Evolutionary conservation across 2,797 vertebrate species (phyloP).

Genomic region (Gambusia yucatana): DNA sequence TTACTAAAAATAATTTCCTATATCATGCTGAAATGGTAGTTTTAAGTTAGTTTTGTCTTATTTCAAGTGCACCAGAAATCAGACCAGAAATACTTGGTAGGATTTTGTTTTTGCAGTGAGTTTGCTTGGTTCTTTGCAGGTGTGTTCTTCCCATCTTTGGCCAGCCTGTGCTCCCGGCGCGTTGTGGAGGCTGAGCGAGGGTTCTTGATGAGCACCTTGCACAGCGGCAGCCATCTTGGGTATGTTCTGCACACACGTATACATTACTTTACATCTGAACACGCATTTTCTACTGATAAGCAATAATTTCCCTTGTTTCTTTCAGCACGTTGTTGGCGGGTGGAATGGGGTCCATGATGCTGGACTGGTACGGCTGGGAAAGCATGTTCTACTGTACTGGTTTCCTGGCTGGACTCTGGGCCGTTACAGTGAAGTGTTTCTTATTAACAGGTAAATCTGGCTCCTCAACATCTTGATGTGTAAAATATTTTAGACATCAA

Average conservation of each 20-base stretch:
- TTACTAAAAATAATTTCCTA: too few species aligned
- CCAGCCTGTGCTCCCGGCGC: slow-evolving; percentile 76
- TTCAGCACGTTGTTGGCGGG: slow-evolving; percentile 87
- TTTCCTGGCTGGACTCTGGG: slow-evolving; percentile 86
- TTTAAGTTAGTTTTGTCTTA: too few species aligned
- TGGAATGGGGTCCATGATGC: slow-evolving; percentile 85
- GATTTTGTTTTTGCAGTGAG: too few species aligned
- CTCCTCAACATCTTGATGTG: background rate
- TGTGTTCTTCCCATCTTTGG: slow-evolving; percentile 77
- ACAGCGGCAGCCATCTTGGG: slow-evolving; percentile 73
- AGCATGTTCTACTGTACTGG: slow-evolving; percentile 88
- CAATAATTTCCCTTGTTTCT: slow-evolving; percentile 4
- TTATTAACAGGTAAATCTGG: slow-evolving; percentile 76
- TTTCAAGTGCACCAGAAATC: too few species aligned
- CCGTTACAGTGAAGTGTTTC: slow-evolving; percentile 82
- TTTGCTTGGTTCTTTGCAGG: slow-evolving; percentile 51
- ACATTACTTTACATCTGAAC: background rate
- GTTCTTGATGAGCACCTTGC: slow-evolving; percentile 71
- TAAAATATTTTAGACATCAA: background rate
- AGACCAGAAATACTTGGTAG: too few species aligned
- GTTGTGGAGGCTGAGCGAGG: slow-evolving; percentile 68
- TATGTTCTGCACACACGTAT: slow-evolving; percentile 26
- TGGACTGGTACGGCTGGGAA: slow-evolving; percentile 89
- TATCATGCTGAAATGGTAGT: too few species aligned
- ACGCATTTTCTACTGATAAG: background rate